Evolutionary conservation across 2,113 vertebrate species (phyloP), one percentile per base, ranked within the genome.

Genomic region (Oryzias melastigma): DNA sequence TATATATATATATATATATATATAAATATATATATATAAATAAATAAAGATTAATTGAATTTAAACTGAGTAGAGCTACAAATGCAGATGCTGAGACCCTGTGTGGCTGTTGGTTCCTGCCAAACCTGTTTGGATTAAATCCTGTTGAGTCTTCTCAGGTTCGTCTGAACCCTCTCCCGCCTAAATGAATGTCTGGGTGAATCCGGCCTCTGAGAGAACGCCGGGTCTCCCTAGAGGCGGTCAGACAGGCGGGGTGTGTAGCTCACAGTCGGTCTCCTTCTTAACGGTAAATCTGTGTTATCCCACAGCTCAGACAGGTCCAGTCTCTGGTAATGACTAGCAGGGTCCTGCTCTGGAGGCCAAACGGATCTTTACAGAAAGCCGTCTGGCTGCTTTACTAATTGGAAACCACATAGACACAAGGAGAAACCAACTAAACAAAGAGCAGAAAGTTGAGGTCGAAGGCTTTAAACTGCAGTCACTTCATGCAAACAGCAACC

Each of bases 361-460:
- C 49, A 54, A 52, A 71, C 54, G 62, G 58, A 75, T 54, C 46
- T 61, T 68, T 67, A 63, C 58, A 72, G 66, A 75, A 48, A 59
- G 58, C 62, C 75, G 72, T 52, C 71, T 49, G 68, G 65, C 71
- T 56, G 20, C n/a, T 78, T 57, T 74, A 65, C 51, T 80, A 81
- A 80, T 75, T 80, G 75, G 79, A 75, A 56, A 69, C 10, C n/a
- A 69, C 57, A 78, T 14, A 25, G 25, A 63, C 46, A 52, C 43
- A 45, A 41, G 56, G 5, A 63, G 22, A 56, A 20, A 67, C 17
- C 47, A 20, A 62, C 60, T 35, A 3, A 35, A 60, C 15, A 55
- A n/a, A 68, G 4, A 70, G 5, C 58, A 47, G 54, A 68, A 68
- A 75, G 58, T 12, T 50, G 77, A 45, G 24, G 71, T 73, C 55